Conservation (phyloP, 2,888 invertebrate genomes). For the Cecidostiba fungosa region DNA sequence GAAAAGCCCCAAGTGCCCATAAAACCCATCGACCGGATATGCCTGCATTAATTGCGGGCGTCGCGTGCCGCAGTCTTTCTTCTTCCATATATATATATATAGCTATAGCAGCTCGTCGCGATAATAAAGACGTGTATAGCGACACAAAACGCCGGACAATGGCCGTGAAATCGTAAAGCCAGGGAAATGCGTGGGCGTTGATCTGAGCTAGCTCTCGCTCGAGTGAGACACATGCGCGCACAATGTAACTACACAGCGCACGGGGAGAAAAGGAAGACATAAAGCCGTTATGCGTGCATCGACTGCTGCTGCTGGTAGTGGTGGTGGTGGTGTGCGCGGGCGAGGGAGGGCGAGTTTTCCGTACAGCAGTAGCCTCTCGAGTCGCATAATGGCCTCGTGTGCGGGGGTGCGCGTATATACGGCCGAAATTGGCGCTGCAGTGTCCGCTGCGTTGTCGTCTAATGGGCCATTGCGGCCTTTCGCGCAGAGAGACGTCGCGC, state of each 20-base stretch:
- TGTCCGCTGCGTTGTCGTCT: constrained; percentile 64
- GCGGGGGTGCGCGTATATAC: constrained; percentile 23
- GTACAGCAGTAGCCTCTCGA: not conserved
- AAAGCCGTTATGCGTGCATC: constrained; percentile 3
- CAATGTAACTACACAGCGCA: constrained; percentile 11
- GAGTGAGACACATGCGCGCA: constrained; percentile 33
- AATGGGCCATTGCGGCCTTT: constrained; percentile 70
- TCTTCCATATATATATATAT: constrained; percentile 34
- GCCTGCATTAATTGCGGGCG: constrained; percentile 52
- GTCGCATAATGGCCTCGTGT: constrained; percentile 5
- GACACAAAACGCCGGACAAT: constrained; percentile 65
- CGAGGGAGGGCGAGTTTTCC: not conserved
- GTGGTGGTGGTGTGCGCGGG: not conserved
- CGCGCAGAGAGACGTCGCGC: not conserved
- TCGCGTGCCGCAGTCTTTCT: not conserved
- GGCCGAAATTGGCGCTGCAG: constrained; percentile 5
- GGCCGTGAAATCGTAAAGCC: constrained; percentile 67
- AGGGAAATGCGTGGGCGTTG: constrained; percentile 69
- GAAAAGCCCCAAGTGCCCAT: constrained; percentile 18
- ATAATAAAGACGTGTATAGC: not conserved
- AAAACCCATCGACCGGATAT: constrained; percentile 10
- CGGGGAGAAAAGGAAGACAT: constrained; percentile 26
- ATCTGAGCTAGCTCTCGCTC: constrained; percentile 56
- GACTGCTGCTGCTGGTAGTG: too few species aligned
- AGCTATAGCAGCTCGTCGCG: not conserved